These are phyloP conservation scores for Drosophila miranda DNA, from an alignment of 1,140 invertebrate genomes.

Conservation along the genomic window DNA sequence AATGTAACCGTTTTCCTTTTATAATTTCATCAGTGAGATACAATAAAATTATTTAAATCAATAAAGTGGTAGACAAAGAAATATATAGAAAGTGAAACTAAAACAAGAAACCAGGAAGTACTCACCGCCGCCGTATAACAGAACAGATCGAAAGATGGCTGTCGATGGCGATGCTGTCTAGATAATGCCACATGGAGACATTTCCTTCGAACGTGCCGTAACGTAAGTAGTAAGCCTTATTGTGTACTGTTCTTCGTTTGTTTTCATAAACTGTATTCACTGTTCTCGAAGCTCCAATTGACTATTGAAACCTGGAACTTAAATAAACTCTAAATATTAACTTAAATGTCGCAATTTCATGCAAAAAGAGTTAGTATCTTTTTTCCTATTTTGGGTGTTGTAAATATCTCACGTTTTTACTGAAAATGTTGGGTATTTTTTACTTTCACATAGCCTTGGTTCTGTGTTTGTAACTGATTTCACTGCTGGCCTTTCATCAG, in stretches of 20 bases:
- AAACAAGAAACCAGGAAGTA: too few relatives aligned
- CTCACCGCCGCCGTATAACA: too few relatives aligned
- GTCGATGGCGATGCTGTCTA: not conserved
- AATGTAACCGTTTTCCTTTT: not conserved
- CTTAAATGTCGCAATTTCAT: slow-evolving; percentile 4
- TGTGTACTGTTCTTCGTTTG: too few relatives aligned
- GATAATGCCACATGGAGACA: too few relatives aligned
- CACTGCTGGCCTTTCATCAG: slow-evolving; percentile 55
- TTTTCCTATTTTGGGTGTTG: slow-evolving; percentile 26
- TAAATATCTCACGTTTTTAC: slow-evolving; percentile 72
- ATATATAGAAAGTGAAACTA: too few relatives aligned
- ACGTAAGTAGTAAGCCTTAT: too few relatives aligned
- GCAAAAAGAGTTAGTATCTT: slow-evolving; percentile 37
- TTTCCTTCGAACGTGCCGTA: not conserved
- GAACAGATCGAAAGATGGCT: too few relatives aligned
- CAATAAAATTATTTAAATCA: too few relatives aligned
- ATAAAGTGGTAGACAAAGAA: too few relatives aligned
- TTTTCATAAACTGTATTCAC: too few relatives aligned
- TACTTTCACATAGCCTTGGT: slow-evolving; percentile 33
- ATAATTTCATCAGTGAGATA: not conserved
- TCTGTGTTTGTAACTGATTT: slow-evolving; percentile 37
- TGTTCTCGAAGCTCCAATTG: too few relatives aligned
- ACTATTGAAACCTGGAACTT: too few relatives aligned
- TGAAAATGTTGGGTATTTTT: slow-evolving; percentile 58
- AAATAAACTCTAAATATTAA: not conserved